Conservation (phyloP, 2,888 invertebrate genomes). For the Rhabditoides inermis region DNA sequence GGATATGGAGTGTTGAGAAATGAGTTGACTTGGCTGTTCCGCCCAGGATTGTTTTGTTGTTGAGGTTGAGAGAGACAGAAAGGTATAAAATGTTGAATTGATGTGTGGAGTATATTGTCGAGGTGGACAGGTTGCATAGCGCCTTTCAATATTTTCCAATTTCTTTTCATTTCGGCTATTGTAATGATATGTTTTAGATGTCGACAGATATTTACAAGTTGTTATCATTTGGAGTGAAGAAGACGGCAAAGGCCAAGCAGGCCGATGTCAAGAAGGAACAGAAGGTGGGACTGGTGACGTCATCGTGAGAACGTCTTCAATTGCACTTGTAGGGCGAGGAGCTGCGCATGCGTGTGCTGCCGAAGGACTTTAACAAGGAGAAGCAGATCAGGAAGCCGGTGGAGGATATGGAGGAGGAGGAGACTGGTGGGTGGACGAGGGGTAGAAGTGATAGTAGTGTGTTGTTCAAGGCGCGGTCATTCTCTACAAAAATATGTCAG, state of each 20-base stretch:
- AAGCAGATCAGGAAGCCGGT: background rate
- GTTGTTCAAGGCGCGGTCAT: too few species aligned
- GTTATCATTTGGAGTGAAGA: conserved; percentile 13
- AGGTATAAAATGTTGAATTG: too few species aligned
- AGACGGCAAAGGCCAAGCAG: conserved; percentile 3
- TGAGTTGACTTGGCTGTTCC: too few species aligned
- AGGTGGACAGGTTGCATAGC: too few species aligned
- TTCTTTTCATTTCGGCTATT: too few species aligned
- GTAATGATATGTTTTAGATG: too few species aligned
- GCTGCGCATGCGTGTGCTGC: conserved; percentile 7
- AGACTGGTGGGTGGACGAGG: conserved; percentile 2
- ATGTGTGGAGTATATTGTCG: too few species aligned
- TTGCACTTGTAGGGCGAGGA: background rate
- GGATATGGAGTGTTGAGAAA: too few species aligned
- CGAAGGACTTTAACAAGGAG: conserved; percentile 10
- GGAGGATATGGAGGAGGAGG: background rate
- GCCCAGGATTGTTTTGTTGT: too few species aligned
- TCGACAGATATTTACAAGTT: conserved; percentile 1
- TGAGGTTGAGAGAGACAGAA: too few species aligned
- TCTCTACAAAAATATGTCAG: too few species aligned
- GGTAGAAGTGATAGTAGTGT: conserved; percentile 17
- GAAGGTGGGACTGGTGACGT: background rate
- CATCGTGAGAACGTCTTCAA: background rate
- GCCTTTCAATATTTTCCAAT: too few species aligned
- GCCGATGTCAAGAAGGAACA: background rate